Evolutionary conservation across 2,888 invertebrate species (phyloP), one percentile per base, ranked within the genome.

Genomic region (Agrochola lychnidis): DNA sequence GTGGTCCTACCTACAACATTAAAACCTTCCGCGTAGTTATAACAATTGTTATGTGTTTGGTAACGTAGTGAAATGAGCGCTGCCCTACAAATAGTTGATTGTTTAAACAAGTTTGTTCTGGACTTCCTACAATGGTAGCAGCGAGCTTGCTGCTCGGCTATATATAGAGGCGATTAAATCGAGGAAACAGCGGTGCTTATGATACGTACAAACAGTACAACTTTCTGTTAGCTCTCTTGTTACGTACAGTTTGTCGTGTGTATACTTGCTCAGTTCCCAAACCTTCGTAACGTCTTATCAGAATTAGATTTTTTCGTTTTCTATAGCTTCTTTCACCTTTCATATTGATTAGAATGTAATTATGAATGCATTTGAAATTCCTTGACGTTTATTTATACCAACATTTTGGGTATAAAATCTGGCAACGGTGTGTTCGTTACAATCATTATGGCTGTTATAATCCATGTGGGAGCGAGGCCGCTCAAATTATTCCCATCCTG

Each of bases 401-500:
- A 56, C 7, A 61, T 36, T 45, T 72, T 42, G n/a, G 16, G 1
- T 66, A 7, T 57, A 30, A 53, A 57, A 57, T 69, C 51, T 75
- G 36, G 45, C 36, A 62, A 53, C 40, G 10, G 48, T 78, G 68
- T 63, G 59, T 75, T 86, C 72, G 82, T 85, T 84, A 84, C 75
- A 63, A 62, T 64, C 12, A 59, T 64, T n/a, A 40, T 53, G 53
- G 22, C 25, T 30, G 42, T 73, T 78, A 73, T 80, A 81, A 80
- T 85, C 73, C 81, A 84, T 87, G 89, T 90, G 90, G 88, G 88
- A 89, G 90, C 89, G 87, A 87, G 88, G 73, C 66, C 81, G 73
- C 70, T 45, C 78, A 81, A 90, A 89, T 90, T 79, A 84, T 84
- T 86, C 78, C 78, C 90, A 89, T 91, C 91, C 92, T 89, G 90